Percentiles rank a stretch among this genome's conserved stretches.
phyloP scores from a whole-genome alignment of 2,888 invertebrate genomes.

The Gryllus longicercus region DNA sequence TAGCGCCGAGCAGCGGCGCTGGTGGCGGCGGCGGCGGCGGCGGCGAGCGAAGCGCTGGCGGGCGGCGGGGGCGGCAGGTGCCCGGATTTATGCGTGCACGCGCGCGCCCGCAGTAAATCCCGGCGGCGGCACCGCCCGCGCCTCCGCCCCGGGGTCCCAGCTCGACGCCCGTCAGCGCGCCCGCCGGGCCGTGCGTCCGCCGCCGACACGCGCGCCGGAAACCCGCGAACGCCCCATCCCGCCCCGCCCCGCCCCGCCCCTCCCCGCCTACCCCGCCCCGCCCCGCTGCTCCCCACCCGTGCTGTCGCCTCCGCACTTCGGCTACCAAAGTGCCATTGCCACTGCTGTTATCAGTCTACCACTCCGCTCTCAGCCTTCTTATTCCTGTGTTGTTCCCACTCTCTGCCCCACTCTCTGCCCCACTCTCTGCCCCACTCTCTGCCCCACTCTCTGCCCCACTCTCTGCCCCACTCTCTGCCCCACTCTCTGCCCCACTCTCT shows the following conservation, averaged over 20 bases:
- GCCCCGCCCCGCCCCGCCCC: not conserved
- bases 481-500: too few relatives aligned
- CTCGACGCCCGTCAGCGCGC: slow-evolving; percentile 6
- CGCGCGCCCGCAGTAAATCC: slow-evolving; percentile 47
- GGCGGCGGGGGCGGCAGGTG: not conserved
- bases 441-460: too few relatives aligned
- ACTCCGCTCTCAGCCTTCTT: too few relatives aligned
- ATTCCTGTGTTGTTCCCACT: too few relatives aligned
- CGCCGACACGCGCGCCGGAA: not conserved
- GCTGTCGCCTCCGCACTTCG: not conserved
- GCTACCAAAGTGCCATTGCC: not conserved
- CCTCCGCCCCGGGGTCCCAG: slow-evolving; percentile 39
- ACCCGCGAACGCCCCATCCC: not conserved
- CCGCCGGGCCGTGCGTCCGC: not conserved
- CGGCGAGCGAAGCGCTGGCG: not conserved
- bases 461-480: too few relatives aligned
- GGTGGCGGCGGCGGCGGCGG: not conserved
- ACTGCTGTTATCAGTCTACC: too few relatives aligned
- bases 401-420: too few relatives aligned
- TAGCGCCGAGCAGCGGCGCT: not conserved
- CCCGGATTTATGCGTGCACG: slow-evolving; percentile 22
- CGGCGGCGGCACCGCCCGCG: slow-evolving; percentile 44
- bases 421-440: too few relatives aligned
- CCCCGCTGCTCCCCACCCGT: not conserved
- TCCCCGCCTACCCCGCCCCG: too few relatives aligned